These are phyloP conservation scores for Crematogaster levior DNA, from an alignment of 2,888 invertebrate genomes.

Conservation along the genomic window DNA sequence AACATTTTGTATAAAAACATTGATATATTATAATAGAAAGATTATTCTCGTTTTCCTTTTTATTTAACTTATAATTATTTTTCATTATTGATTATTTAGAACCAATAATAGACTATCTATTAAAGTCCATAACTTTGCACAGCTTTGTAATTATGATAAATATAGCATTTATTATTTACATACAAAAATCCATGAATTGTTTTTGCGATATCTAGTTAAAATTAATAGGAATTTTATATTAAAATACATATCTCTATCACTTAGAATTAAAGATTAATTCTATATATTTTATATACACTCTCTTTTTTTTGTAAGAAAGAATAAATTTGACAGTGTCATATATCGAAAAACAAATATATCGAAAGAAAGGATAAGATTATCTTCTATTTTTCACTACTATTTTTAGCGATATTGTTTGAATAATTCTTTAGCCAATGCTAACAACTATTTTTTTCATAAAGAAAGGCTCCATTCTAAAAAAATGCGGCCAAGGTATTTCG, in stretches of 20 bases:
- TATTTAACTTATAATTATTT: not conserved
- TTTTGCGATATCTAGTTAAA: not conserved
- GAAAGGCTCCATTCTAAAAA: not conserved
- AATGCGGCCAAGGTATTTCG: slow-evolving; percentile 31
- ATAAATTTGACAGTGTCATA: not conserved
- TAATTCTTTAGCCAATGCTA: not conserved
- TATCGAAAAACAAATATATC: not conserved
- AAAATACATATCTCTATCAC: not conserved
- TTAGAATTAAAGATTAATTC: not conserved
- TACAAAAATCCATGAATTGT: not conserved
- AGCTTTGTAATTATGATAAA: not conserved
- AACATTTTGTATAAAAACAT: not conserved
- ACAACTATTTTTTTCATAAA: slow-evolving; percentile 4
- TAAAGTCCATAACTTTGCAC: not conserved
- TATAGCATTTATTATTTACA: not conserved
- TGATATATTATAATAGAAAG: not conserved
- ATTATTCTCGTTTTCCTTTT: not conserved
- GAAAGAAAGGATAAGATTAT: not conserved
- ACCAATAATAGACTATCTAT: not conserved
- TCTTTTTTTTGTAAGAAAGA: not conserved
- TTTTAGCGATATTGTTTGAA: not conserved
- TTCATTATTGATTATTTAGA: not conserved
- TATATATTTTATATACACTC: not conserved
- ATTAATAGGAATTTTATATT: not conserved
- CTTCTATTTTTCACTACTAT: not conserved